These are phyloP conservation scores for Steinernema hermaphroditum DNA, from an alignment of 2,888 invertebrate genomes.

Conservation along the genomic window DNA sequence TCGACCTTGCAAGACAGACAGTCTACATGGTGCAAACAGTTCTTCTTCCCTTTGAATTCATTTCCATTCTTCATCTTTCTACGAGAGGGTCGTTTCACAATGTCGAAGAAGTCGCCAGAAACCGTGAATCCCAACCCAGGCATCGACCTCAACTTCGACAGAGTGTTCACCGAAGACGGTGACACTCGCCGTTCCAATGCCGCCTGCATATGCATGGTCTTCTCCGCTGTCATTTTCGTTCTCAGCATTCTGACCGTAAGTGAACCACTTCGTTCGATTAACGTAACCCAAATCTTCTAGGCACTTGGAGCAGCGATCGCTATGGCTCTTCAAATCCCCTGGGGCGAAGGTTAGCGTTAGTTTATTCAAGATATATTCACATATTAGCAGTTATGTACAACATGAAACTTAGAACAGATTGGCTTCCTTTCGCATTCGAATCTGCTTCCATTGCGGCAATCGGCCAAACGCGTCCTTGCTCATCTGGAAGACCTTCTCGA, in stretches of 20 bases:
- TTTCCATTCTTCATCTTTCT: no score
- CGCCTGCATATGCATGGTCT: slow-evolving; percentile 14
- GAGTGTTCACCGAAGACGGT: slow-evolving; percentile 2
- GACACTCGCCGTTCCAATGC: slow-evolving; percentile 3
- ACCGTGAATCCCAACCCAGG: no score
- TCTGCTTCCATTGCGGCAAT: slow-evolving; percentile 57
- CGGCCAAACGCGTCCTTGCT: slow-evolving; percentile 43
- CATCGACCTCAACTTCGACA: background rate
- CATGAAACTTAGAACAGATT: slow-evolving; percentile 38
- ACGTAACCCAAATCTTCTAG: background rate
- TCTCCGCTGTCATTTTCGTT: background rate
- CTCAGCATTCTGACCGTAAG: background rate
- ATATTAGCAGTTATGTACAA: slow-evolving; percentile 24
- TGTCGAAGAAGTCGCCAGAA: no score
- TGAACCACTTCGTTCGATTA: background rate
- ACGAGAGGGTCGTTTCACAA: no score
- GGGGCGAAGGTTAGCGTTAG: background rate
- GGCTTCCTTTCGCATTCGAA: slow-evolving; percentile 45
- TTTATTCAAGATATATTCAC: slow-evolving; percentile 18
- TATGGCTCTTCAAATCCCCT: background rate
- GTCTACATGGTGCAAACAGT: no score
- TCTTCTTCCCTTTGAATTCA: no score
- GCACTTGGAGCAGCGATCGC: slow-evolving; percentile 6
- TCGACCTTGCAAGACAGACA: no score
- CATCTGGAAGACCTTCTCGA: slow-evolving; percentile 49